These are phyloP conservation scores for Esox masquinongy DNA, from an alignment of 2,797 vertebrate species.

Conservation along the genomic window DNA sequence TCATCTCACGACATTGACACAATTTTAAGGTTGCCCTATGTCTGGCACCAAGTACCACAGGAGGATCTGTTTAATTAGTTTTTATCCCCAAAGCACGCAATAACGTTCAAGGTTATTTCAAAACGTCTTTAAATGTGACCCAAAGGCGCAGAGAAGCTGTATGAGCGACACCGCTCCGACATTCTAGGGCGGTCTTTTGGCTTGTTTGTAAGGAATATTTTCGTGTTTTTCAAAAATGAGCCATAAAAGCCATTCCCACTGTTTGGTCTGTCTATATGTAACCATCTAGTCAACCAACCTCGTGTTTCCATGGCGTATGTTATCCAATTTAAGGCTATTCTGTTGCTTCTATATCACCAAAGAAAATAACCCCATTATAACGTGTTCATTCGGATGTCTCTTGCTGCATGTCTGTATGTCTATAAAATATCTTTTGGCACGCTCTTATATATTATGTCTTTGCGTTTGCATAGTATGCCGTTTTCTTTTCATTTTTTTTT, in stretches of 20 bases:
- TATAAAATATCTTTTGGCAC: no score
- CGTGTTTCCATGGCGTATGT: neutral
- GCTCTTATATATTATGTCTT: neutral
- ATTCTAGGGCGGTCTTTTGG: neutral
- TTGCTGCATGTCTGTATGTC: neutral
- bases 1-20: constrained; percentile 41
- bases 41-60: constrained; percentile 56
- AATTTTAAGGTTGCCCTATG: constrained; percentile 49
- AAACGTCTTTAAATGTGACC: constrained; percentile 49
- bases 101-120: constrained; percentile 67
- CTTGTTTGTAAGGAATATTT: neutral
- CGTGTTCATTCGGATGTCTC: neutral
- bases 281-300: neutral
- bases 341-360: neutral
- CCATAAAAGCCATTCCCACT: neutral
- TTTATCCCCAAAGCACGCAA: constrained; percentile 49
- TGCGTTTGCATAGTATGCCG: neutral
- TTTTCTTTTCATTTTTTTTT: neutral
- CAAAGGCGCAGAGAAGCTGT: neutral
- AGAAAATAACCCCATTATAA: neutral
- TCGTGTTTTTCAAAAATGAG: neutral
- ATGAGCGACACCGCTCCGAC: neutral
- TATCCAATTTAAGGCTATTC: neutral
- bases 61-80: constrained; percentile 72
- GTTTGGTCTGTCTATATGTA: neutral